Evolutionary conservation across 2,888 invertebrate genomes (phyloP), one percentile per base, ranked within the genome.

Genomic region (Arge pagana): DNA sequence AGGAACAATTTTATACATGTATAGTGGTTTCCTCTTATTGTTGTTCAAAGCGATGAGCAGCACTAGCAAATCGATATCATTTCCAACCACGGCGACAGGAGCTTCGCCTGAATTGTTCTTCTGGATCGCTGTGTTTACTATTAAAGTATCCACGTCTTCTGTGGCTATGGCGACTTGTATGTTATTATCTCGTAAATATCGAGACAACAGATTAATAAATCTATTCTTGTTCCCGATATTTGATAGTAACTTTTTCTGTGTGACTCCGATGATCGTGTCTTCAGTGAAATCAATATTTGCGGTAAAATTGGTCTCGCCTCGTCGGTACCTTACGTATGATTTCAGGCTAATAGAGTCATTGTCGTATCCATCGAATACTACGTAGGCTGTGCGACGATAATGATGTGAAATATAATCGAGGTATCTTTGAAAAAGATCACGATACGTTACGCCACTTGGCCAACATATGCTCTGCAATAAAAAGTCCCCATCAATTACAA

Each of bases 331-430:
- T 54, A 60, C 57, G 33, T 56, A 57, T 0, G 60, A 57, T 54
- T 58, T 62, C 1, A 55, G 53, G 3, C 57, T 56, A 15, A 55
- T 45, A 15, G 31, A 15, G 28, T 56, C 58, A 35, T 54, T 50
- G 35, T 21, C 40, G 30, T 63, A 61, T 16, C 60, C 61, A 56
- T 61, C 58, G 52, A 63, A 64, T 11, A 63, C 53, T 1, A 64
- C 56, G 8, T 19, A 30, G 8, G 54, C 49, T 23, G 52, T 43
- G 10, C 16, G 11, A 16, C 42, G 43, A 41, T 41, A 56, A 15
- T 51, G 19, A 15, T 31, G 30, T 1, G 16, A 21, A n/a, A 58
- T 35, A 18, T 41, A 52, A 7, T 1, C 10, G 3, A 24, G 37
- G 30, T 56, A 58, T 3, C 28, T 15, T 11, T 53, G 15, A 24